Base-by-base conservation (phyloP, 2,888 invertebrate species). In the Trimorus sp. region DNA sequence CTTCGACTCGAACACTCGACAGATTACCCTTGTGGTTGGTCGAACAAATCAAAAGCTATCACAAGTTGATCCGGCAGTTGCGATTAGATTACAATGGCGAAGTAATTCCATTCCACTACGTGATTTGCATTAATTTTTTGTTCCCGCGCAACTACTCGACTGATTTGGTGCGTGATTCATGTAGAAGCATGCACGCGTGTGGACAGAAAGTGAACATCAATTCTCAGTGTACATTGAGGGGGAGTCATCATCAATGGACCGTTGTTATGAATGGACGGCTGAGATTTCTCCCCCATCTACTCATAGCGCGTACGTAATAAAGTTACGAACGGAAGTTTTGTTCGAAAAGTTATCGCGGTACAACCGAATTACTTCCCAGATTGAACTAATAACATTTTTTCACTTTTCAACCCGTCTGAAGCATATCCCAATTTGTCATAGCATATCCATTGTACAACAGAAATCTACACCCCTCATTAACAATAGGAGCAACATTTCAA, bases 221-320 rank as follows among this genome's bases (percentile, higher is more conserved):
- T 56, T 68, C 42, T 40, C 42, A 59, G 42, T 54, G n/a, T 56
- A 36, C 66, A 42, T 68, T 68, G 45, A 45, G 68, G 38, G 26
- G 59, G 70, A 42, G 42, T 60, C 60, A 70, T 70, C 70, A 60
- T 70, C 70, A 70, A 70, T 70, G 70, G 70, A 70, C 60, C 70
- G 36, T 70, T 37, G 70, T 70, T 70, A 70, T 70, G 70, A 70
- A 70, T 70, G 70, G 48, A 60, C 70, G 38, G 36, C 59, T 70
- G 60, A 51, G 70, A 60, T 60, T 60, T 60, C 70, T 53, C 59
- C 69, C n/a, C 69, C 70, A 53, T 53, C 60, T 53, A 51, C 70
- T 70, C 42, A 70, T 53, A 51, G 49, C 69, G 51, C 69, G 58
- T 59, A 70, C 40, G 60, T 60, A 70, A 70, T 70, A 70, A 70